Base-by-base conservation (phyloP, 2,113 vertebrate species). In the Holacanthus passer region DNA sequence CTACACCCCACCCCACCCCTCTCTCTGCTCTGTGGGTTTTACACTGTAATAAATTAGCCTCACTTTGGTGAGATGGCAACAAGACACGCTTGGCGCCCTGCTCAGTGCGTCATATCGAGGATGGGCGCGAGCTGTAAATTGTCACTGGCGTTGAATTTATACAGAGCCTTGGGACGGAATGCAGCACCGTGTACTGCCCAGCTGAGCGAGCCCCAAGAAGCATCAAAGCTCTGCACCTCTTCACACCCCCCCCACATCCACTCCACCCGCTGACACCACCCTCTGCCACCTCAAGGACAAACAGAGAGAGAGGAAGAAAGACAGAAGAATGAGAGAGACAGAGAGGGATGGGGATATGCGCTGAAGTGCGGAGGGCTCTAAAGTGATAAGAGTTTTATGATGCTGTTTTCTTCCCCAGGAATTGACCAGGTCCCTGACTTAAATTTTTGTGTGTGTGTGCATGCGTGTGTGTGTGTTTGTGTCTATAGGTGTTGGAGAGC, bases 261-360 rank as follows among this genome's bases (percentile, higher is more conserved):
- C 85, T 55, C 74, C 89, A 69, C 63, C 72, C 47, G 14, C 82
- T 63, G 60, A 86, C 81, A 82, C 89, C 91, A 81, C 82, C 86
- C 88, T 81, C 89, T 72, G 66, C 83, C 88, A 87, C 87, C 90
- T 94, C 94, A 95, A 94, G 93, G 94, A 92, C 94, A 93, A 82
- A 87, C 55, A 79, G 67, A 41, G 77, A 84, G 60, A 75, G 74
- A 45, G 73, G 50, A 24, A 68, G 77, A 70, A 55, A 53, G 62
- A 29, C 16, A 55, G 39, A 52, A 50, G 56, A 77, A 52, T 37
- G 43, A 52, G 24, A 62, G 7, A 67, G 77, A 82, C 56, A 52
- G 55, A 81, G 63, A 79, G 77, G 56, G 65, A 81, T 52, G 56
- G 52, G 37, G 80, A 76, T 77, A 59, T 86, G 79, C 31, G 19